Evolutionary conservation across 1,140 invertebrate genomes (phyloP).

Genomic region (Ceratitis capitata): DNA sequence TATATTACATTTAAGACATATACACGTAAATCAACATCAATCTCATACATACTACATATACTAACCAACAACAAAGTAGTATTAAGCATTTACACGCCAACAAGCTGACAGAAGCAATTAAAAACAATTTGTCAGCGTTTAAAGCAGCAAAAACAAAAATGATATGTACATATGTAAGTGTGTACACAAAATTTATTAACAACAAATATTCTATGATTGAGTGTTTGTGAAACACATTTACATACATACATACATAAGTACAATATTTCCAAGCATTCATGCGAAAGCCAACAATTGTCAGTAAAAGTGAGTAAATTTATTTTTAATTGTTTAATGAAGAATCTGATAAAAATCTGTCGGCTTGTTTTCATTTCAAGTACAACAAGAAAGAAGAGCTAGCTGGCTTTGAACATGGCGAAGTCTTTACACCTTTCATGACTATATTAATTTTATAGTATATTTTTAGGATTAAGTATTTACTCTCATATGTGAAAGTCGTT

Average conservation of each 20-base stretch:
- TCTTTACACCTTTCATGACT: too few species aligned
- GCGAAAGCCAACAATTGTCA: background rate
- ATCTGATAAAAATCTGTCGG: background rate
- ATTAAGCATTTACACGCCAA: background rate
- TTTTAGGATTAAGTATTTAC: too few species aligned
- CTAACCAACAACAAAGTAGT: background rate
- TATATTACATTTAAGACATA: background rate
- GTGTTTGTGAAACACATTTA: background rate
- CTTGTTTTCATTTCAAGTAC: background rate
- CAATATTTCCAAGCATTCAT: background rate
- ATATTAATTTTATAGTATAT: too few species aligned
- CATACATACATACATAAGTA: background rate
- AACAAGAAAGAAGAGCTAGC: too few species aligned
- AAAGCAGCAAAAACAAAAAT: background rate
- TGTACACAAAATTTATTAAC: background rate
- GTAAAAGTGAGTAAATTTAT: background rate
- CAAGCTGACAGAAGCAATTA: conserved; percentile 15
- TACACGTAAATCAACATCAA: background rate
- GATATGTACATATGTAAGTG: background rate
- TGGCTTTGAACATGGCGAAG: too few species aligned
- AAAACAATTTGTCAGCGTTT: conserved; percentile 1
- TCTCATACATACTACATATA: background rate
- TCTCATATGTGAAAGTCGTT: too few species aligned
- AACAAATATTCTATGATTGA: conserved; percentile 1
- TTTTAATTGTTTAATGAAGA: conserved; percentile 5